Percentiles rank a stretch among this genome's conserved stretches.
These are phyloP conservation scores for Biston betularia DNA, from an alignment of 2,888 invertebrate species.

Conservation along the genomic window DNA sequence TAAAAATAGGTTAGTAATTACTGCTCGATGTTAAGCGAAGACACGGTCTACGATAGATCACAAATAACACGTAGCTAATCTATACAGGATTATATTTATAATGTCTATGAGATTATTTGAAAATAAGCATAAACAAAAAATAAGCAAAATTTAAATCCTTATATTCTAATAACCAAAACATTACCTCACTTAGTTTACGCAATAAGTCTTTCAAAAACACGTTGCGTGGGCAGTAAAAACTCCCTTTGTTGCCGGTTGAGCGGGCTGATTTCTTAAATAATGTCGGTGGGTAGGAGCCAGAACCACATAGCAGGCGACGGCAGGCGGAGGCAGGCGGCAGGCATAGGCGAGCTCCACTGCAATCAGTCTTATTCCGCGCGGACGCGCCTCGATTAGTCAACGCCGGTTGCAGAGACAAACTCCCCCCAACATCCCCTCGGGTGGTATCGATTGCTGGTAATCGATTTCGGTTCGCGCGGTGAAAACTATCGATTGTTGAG, in stretches of 20 bases:
- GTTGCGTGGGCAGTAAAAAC: conserved; percentile 78
- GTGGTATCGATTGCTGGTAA: conserved; percentile 78
- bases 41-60: too few relatives aligned
- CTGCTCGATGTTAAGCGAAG: too few relatives aligned
- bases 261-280: conserved; percentile 85
- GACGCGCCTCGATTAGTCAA: conserved; percentile 85
- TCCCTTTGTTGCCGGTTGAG: conserved; percentile 82
- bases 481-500: conserved; percentile 70
- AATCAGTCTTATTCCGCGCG: conserved; percentile 86
- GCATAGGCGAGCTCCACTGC: conserved; percentile 80
- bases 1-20: too few relatives aligned
- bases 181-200: conserved; percentile 55
- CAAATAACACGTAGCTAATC: too few relatives aligned
- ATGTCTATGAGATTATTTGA: too few relatives aligned
- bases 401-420: conserved; percentile 83
- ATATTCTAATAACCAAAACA: conserved; percentile 26
- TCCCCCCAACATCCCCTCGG: conserved; percentile 69
- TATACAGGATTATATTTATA: too few relatives aligned
- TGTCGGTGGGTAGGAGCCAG: conserved; percentile 78
- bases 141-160: not conserved
- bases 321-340: conserved; percentile 59
- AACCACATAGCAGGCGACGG: conserved; percentile 68
- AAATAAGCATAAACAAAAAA: not conserved
- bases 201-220: conserved; percentile 71
- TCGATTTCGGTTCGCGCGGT: conserved; percentile 74